Evolutionary conservation across 2,888 invertebrate species (phyloP), one percentile per base, ranked within the genome.

Genomic region (Limnephilus lunatus): DNA sequence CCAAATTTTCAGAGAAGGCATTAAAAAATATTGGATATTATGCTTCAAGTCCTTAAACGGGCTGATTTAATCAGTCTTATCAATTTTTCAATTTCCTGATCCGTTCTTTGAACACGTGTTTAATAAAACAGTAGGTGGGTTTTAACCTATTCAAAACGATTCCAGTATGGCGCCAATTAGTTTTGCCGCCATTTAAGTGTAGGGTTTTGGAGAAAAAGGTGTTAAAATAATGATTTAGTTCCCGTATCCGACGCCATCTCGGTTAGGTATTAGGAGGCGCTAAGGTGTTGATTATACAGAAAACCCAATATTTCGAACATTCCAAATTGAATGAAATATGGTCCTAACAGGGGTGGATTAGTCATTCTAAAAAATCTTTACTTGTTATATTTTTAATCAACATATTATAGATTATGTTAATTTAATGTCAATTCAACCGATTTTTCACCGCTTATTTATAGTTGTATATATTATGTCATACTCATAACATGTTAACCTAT

Each of bases 181-280:
- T 88, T 88, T 68, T 68, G 19, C 68, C 85, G 89, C 89, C 89
- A 82, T 80, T 88, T 89, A 82, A 48, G 88, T 88, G 39, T 30
- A 83, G 83, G 53, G 90, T 85, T 90, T 90, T 68, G 44, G 25
- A 81, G 31, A 92, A 95, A 96, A 96, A 95, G 95, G 92, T 92
- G 95, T 94, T 95, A 95, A 96, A 96, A 96, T 96, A 96, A 96
- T 96, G 94, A 95, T 95, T 95, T 95, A 95, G 95, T 95, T 95
- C 94, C 95, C 95, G 95, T 95, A 95, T 95, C 94, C 94, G 94
- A 94, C 94, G 94, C 92, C 88, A 93, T 93, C 93, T 93, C 90
- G 68, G 88, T 87, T 93, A 93, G 91, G 91, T 81, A 91, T 91
- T 48, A 81, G 80, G 48, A 81, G 90, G 90, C 44, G 81, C 86